A percentile compares a stretch with the other conserved stretches of the same genome.
Conservation (phyloP, 2,888 invertebrate species). For the Sericinus montela region DNA sequence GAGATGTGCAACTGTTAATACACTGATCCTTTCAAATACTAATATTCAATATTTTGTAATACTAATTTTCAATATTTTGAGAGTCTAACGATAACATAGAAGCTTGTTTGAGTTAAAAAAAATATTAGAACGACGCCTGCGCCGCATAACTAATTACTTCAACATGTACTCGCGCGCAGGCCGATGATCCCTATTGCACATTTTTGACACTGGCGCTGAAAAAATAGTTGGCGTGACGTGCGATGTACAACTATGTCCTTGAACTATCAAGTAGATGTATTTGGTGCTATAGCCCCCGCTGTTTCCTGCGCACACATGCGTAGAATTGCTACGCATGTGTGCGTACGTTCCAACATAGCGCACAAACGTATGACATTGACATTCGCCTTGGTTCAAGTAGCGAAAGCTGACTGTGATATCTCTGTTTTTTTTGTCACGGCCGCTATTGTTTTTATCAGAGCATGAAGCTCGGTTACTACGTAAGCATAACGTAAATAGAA, state of each 20-base stretch:
- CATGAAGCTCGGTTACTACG: background rate
- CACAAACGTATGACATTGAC: constrained; percentile 9
- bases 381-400: background rate
- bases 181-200: constrained; percentile 45
- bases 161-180: constrained; percentile 34
- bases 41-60: no score
- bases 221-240: constrained; percentile 51
- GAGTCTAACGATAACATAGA: no score
- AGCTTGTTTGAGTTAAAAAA: no score
- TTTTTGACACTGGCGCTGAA: constrained; percentile 34
- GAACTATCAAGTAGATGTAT: constrained; percentile 36
- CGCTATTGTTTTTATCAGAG: background rate
- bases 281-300: constrained; percentile 7
- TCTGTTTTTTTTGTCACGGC: constrained; percentile 1
- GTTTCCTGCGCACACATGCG: constrained; percentile 5
- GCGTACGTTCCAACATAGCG: background rate
- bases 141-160: constrained; percentile 24
- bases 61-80: no score
- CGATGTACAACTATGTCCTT: constrained; percentile 57
- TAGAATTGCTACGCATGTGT: no score
- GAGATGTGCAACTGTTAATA: no score
- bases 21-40: no score
- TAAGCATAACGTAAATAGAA: constrained; percentile 2
- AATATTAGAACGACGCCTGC: background rate
- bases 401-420: background rate